phyloP scores from a whole-genome alignment of 1,140 invertebrate species.

The Sitodiplosis mosellana region DNA sequence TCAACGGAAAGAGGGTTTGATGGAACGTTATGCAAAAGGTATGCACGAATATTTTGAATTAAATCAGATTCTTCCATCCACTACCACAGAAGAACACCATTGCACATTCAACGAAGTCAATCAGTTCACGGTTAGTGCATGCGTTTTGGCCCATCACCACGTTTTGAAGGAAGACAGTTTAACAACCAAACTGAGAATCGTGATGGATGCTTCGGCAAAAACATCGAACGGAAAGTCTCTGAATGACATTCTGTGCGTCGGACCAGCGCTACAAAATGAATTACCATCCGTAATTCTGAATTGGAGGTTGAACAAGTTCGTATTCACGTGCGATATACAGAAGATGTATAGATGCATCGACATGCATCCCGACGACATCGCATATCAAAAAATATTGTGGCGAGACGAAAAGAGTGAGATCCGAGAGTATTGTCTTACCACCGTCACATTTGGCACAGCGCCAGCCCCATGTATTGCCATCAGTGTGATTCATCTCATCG shows the following conservation, averaged over 20 bases:
- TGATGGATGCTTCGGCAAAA: slow-evolving; percentile 22
- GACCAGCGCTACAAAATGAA: slow-evolving; percentile 14
- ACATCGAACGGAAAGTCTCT: slow-evolving; percentile 16
- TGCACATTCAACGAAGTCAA: no score
- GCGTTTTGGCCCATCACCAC: slow-evolving; percentile 10
- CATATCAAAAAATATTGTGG: slow-evolving; percentile 15
- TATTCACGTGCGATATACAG: slow-evolving; percentile 8
- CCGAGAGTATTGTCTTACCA: slow-evolving; percentile 12
- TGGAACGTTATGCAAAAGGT: no score
- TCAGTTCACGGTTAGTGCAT: neutral
- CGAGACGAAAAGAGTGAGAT: slow-evolving; percentile 5
- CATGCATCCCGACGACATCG: slow-evolving; percentile 6
- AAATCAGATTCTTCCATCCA: no score
- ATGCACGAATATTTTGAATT: no score
- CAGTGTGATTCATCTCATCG: slow-evolving; percentile 9
- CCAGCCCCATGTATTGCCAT: slow-evolving; percentile 14
- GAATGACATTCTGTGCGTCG: slow-evolving; percentile 19
- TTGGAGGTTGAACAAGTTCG: slow-evolving; percentile 8
- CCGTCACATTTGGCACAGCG: slow-evolving; percentile 14
- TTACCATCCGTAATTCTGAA: slow-evolving; percentile 8
- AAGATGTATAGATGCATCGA: slow-evolving; percentile 15
- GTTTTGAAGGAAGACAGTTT: slow-evolving; percentile 9
- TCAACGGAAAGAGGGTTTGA: no score
- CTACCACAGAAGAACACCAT: no score
- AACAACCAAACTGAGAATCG: slow-evolving; percentile 21